Conservation (phyloP, 1,140 invertebrate genomes). For the Drosophila trapezifrons region DNA sequence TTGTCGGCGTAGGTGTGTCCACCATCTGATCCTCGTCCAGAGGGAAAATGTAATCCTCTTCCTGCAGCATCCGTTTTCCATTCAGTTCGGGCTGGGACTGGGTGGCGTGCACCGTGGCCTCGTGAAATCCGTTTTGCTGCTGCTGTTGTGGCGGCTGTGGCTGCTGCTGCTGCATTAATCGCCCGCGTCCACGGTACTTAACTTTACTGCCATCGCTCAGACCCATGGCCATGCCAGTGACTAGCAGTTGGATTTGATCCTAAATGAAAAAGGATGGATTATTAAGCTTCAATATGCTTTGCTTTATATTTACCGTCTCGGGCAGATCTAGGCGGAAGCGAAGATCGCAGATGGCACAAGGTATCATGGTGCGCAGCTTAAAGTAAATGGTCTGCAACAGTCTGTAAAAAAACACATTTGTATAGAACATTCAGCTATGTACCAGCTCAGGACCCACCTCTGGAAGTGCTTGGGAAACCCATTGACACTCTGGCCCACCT, state of each 20-base stretch:
- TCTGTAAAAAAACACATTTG: constrained; percentile 27
- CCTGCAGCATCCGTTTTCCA: constrained; percentile 71
- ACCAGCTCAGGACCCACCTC: constrained; percentile 42
- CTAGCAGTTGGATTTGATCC: constrained; percentile 95
- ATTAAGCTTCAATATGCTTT: no score
- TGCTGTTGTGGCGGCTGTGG: constrained; percentile 38
- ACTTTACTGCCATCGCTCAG: constrained; percentile 86
- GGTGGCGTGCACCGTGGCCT: constrained; percentile 42
- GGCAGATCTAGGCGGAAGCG: constrained; percentile 92
- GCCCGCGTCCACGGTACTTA: constrained; percentile 84
- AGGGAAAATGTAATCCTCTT: constrained; percentile 88
- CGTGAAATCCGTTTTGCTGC: constrained; percentile 64
- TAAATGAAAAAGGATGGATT: constrained; percentile 34
- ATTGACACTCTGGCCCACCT: constrained; percentile 86
- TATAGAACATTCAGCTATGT: not conserved
- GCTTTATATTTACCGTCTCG: constrained; percentile 86
- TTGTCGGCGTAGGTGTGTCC: constrained; percentile 73
- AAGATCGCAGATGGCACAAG: constrained; percentile 92
- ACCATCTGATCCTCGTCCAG: constrained; percentile 88
- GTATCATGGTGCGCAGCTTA: constrained; percentile 92
- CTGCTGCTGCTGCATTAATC: constrained; percentile 13
- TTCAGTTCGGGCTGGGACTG: constrained; percentile 63
- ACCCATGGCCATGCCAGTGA: constrained; percentile 89
- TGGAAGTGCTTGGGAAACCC: constrained; percentile 87
- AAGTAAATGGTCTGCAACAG: constrained; percentile 91